Evolutionary conservation across 2,113 vertebrate species (phyloP).

Genomic region (Cynopterus brachyotis): DNA sequence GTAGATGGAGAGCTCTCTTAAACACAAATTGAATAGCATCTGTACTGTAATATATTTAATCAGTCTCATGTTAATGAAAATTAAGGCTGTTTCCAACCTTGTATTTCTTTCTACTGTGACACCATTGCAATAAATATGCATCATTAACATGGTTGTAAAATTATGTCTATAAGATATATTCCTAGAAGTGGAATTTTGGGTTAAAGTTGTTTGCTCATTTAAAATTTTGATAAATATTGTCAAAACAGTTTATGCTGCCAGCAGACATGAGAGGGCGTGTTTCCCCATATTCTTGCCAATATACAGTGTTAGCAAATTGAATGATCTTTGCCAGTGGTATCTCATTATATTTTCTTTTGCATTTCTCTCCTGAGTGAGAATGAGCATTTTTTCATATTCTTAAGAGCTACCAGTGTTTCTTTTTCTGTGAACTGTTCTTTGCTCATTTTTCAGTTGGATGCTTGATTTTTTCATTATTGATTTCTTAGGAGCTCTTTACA

Average conservation of each 20-base stretch:
- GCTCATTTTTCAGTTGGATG: background rate
- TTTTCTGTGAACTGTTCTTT: background rate
- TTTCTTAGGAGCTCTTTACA: constrained; percentile 21
- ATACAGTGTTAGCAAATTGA: background rate
- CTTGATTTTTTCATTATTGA: background rate
- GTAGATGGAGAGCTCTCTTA: background rate
- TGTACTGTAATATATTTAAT: background rate
- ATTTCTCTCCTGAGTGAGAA: background rate
- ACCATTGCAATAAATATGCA: background rate
- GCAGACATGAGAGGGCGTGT: background rate
- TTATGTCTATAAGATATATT: background rate
- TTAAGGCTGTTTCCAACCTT: background rate
- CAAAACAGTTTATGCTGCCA: background rate
- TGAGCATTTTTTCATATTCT: background rate
- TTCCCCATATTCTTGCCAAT: background rate
- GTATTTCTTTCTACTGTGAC: background rate
- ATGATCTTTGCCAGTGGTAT: background rate
- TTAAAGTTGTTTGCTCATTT: background rate
- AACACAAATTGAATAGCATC: background rate
- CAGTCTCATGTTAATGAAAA: background rate
- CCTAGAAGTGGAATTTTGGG: background rate
- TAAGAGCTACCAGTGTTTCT: background rate
- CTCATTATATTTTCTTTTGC: background rate
- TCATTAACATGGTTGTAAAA: background rate
- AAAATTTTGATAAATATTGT: background rate